Percentiles rank a stretch among this genome's conserved stretches.
These are phyloP conservation scores for Anoncus sp. DNA, from an alignment of 2,888 invertebrate species.

Conservation along the genomic window DNA sequence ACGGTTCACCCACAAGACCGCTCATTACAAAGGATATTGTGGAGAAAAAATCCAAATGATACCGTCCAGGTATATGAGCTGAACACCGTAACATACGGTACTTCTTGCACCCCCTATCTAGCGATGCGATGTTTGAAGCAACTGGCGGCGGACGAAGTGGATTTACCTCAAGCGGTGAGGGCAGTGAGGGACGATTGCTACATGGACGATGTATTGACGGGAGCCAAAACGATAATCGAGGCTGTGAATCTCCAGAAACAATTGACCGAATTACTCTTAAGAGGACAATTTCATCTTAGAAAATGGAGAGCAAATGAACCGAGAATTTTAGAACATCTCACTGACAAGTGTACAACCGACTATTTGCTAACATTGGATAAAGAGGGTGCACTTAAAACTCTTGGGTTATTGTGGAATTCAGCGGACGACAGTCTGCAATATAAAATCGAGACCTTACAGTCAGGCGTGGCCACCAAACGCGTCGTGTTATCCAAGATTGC, in stretches of 20 bases:
- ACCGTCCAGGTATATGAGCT: slow-evolving; percentile 15
- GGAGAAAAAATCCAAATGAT: not conserved
- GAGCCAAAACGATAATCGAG: not conserved
- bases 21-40: not conserved
- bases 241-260: slow-evolving; percentile 6
- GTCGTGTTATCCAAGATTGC: slow-evolving; percentile 40
- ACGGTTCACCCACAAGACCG: not conserved
- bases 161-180: slow-evolving; percentile 12
- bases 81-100: slow-evolving; percentile 54
- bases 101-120: slow-evolving; percentile 27
- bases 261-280: not conserved
- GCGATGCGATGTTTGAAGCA: slow-evolving; percentile 42
- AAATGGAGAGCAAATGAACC: slow-evolving; percentile 49
- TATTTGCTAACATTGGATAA: slow-evolving; percentile 31
- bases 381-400: slow-evolving; percentile 37
- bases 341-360: slow-evolving; percentile 24
- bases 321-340: slow-evolving; percentile 13
- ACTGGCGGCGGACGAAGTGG: not conserved
- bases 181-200: slow-evolving; percentile 46
- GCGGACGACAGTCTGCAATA: not conserved
- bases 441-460: not conserved
- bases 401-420: slow-evolving; percentile 54
- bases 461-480: slow-evolving; percentile 29
- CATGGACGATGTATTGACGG: slow-evolving; percentile 50
- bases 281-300: slow-evolving; percentile 37